A percentile compares a stretch with the other conserved stretches of the same genome.
Evolutionary conservation across 2,113 vertebrate genomes (phyloP).

Genomic region (Bubalus kerabau): DNA sequence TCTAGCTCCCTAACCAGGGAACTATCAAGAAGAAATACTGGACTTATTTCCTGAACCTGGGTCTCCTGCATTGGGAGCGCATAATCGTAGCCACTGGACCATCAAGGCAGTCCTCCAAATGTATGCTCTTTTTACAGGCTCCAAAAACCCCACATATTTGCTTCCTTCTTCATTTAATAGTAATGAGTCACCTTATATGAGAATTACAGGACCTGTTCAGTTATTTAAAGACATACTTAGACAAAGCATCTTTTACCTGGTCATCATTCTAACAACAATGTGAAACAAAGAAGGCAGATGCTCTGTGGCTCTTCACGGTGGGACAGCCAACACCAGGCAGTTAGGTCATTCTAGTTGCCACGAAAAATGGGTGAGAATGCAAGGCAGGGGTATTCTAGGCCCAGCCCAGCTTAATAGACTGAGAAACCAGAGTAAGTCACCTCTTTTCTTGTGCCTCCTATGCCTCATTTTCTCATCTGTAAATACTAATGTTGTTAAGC

Average conservation of each 20-base stretch:
- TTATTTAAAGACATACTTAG: not conserved
- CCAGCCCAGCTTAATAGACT: too few species aligned
- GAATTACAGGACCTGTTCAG: not conserved
- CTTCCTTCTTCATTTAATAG: not conserved
- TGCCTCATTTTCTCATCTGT: not conserved
- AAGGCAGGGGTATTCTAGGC: not conserved
- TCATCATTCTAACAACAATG: not conserved
- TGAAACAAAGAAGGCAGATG: not conserved
- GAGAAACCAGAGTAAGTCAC: not conserved
- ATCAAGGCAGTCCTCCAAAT: not conserved
- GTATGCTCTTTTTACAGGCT: not conserved
- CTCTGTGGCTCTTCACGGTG: accelerated
- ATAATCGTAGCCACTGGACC: not conserved
- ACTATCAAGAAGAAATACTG: not conserved
- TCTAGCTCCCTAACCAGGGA: not conserved
- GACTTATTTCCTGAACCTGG: not conserved
- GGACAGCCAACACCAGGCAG: not conserved
- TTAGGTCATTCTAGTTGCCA: not conserved
- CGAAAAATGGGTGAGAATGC: too few species aligned
- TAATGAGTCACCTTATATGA: not conserved
- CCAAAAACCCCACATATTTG: not conserved
- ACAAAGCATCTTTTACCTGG: not conserved
- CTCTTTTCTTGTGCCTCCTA: not conserved
- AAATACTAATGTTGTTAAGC: not conserved
- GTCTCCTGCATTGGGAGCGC: not conserved